phyloP scores from a whole-genome alignment of 2,888 invertebrate species.

The Euzophera pinguis region DNA sequence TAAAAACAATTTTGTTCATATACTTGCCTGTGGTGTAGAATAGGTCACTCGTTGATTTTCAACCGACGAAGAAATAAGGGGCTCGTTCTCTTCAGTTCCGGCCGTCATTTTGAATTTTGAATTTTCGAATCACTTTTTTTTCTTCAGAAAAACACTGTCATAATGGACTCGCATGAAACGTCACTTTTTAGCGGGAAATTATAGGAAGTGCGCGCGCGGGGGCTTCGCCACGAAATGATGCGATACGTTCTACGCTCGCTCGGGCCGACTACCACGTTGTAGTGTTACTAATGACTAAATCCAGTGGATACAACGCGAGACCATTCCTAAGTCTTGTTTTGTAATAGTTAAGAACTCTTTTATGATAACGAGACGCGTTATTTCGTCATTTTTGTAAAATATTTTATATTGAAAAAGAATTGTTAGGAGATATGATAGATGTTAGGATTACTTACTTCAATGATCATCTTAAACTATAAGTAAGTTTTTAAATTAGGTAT shows the following conservation, averaged over 20 bases:
- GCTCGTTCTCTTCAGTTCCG: constrained; percentile 72
- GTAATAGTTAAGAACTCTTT: background rate
- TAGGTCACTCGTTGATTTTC: constrained; percentile 65
- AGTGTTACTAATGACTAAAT: constrained; percentile 19
- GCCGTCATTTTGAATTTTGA: constrained; percentile 55
- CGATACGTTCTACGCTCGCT: constrained; percentile 25
- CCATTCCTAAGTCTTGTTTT: background rate
- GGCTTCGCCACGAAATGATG: constrained; percentile 25
- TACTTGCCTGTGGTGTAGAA: constrained; percentile 54
- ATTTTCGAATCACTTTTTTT: constrained; percentile 18
- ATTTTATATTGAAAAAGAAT: no score
- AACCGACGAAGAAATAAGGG: constrained; percentile 66
- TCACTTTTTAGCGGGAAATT: constrained; percentile 36
- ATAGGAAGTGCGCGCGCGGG: constrained; percentile 26
- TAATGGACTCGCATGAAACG: constrained; percentile 7
- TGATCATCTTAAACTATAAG: no score
- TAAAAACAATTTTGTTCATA: background rate
- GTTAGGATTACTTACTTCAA: no score
- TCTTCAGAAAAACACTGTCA: constrained; percentile 14
- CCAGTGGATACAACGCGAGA: background rate
- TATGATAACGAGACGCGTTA: background rate
- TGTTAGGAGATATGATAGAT: no score
- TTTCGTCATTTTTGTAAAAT: background rate
- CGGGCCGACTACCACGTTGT: constrained; percentile 6
- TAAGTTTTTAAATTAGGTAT: no score